Conservation (phyloP, 2,113 vertebrate species). For the Neolamprologus longior region DNA sequence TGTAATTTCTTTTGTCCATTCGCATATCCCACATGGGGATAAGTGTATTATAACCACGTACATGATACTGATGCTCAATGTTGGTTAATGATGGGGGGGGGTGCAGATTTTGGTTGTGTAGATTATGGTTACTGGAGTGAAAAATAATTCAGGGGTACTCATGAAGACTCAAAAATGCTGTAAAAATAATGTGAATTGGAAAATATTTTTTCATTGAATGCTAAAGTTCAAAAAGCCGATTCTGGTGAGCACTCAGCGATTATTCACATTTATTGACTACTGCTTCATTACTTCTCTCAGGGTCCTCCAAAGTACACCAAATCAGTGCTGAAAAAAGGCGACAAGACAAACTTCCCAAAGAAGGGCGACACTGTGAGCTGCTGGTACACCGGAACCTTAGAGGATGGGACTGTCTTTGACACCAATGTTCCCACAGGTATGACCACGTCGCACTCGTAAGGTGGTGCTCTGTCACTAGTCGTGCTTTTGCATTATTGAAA, state of each 20-base stretch:
- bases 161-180: not conserved
- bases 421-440: slow-evolving; percentile 86
- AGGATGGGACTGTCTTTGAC: slow-evolving; percentile 95
- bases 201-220: not conserved
- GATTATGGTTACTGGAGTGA: not conserved
- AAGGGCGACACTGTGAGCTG: slow-evolving; percentile 92
- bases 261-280: not conserved
- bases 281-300: slow-evolving; percentile 49
- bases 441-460: not conserved
- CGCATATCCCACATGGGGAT: not conserved
- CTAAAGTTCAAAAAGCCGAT: not conserved
- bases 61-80: not conserved
- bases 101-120: rapidly evolving
- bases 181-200: rapidly evolving
- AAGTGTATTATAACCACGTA: not conserved
- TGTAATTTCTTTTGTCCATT: not conserved
- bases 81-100: too few relatives aligned
- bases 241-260: not conserved
- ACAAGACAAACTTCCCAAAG: slow-evolving; percentile 92
- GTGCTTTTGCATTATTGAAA: not conserved
- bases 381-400: slow-evolving; percentile 91
- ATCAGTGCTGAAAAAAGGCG: slow-evolving; percentile 87
- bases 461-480: not conserved
- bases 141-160: rapidly evolving
- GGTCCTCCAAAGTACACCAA: slow-evolving; percentile 90